Percentiles rank a stretch among this genome's conserved stretches.
These are phyloP conservation scores for Ctenosaura bakeri DNA, from an alignment of 2,797 vertebrate species.

Conservation along the genomic window DNA sequence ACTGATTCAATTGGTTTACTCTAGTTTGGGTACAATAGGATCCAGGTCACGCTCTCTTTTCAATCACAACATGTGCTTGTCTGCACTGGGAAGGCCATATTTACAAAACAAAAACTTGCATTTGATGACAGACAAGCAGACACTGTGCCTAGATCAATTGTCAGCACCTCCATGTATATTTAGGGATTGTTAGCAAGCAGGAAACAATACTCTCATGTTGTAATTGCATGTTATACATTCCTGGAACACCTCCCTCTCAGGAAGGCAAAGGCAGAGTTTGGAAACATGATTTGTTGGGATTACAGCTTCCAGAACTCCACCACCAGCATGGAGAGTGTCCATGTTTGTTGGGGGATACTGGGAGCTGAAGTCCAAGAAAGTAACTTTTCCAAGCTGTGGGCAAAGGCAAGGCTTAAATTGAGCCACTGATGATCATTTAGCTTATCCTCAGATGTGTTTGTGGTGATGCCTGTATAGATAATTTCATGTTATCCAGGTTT, in stretches of 20 bases:
- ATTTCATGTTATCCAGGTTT: not conserved
- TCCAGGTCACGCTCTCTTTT: conserved; percentile 19
- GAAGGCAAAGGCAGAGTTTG: not conserved
- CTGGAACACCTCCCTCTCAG: not conserved
- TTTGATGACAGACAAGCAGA: conserved; percentile 16
- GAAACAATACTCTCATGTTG: conserved; percentile 51
- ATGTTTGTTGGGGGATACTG: too few species aligned
- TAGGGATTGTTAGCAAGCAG: conserved; percentile 34
- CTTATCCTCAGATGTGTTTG: not conserved
- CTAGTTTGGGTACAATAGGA: too few species aligned
- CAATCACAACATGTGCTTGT: not conserved
- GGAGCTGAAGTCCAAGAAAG: too few species aligned
- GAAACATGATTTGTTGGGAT: not conserved
- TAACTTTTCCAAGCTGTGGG: too few species aligned
- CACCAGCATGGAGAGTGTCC: too few species aligned
- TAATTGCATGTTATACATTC: not conserved
- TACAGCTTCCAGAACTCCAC: too few species aligned
- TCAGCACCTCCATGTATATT: conserved; percentile 35
- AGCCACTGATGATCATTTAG: conserved; percentile 15
- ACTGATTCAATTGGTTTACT: too few species aligned
- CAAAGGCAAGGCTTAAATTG: too few species aligned
- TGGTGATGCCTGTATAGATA: too few species aligned
- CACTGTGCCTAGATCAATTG: not conserved
- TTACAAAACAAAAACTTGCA: conserved; percentile 23
- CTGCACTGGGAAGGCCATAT: not conserved